These are phyloP conservation scores for Lacerta bilineata DNA, from an alignment of 2,797 vertebrate species.

Conservation along the genomic window DNA sequence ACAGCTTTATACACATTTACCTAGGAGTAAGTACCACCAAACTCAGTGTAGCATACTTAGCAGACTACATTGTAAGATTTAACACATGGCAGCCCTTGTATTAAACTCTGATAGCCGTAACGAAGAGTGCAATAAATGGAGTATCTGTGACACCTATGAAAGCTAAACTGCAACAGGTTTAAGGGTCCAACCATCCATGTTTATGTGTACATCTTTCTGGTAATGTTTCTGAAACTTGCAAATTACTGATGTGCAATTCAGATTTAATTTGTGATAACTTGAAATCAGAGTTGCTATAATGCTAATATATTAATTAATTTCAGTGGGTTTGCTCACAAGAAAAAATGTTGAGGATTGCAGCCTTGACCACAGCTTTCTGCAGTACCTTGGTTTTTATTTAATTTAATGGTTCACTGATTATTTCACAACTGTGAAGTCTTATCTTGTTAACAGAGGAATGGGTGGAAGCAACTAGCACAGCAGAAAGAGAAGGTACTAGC, in stretches of 20 bases:
- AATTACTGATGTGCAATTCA: neutral
- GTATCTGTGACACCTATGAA: neutral
- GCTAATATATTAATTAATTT: neutral
- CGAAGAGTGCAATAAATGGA: neutral
- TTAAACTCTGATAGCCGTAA: too few species aligned
- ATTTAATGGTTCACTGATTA: slow-evolving; percentile 16
- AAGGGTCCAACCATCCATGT: neutral
- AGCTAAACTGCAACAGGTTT: slow-evolving; percentile 1
- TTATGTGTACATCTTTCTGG: slow-evolving; percentile 58
- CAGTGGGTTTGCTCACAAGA: too few species aligned
- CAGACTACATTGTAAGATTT: too few species aligned
- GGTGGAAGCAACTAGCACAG: slow-evolving; percentile 36
- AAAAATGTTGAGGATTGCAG: neutral
- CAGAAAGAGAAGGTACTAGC: slow-evolving; percentile 30
- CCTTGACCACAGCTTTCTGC: neutral
- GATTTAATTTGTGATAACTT: neutral
- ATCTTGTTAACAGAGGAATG: neutral
- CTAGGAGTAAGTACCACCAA: too few species aligned
- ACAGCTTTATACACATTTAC: too few species aligned
- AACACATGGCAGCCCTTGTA: too few species aligned
- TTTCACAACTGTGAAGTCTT: slow-evolving; percentile 29
- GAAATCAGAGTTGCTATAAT: neutral
- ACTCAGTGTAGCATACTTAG: too few species aligned
- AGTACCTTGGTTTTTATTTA: slow-evolving; percentile 42
- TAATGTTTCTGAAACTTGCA: slow-evolving; percentile 28